Evolutionary conservation across 2,113 vertebrate species (phyloP).

Genomic region (Donacobius atricapilla): DNA sequence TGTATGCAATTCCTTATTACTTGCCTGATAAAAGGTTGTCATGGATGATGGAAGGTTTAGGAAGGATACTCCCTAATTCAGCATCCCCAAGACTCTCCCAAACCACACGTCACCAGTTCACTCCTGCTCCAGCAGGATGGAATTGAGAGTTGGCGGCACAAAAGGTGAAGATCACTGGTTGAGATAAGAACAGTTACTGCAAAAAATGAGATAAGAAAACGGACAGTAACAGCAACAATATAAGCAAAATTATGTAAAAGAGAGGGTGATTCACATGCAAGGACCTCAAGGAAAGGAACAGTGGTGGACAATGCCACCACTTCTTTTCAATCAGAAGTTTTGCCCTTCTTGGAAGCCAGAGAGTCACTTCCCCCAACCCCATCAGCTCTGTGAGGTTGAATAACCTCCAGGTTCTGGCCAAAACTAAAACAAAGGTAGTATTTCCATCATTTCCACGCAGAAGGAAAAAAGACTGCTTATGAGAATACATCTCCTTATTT

Average conservation of each 20-base stretch:
- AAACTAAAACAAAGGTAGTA: not conserved
- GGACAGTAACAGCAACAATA: not conserved
- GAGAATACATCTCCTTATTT: constrained; percentile 9
- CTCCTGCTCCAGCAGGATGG: not conserved
- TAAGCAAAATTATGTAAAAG: not conserved
- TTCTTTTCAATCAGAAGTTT: not conserved
- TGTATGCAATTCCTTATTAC: not conserved
- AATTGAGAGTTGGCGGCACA: not conserved
- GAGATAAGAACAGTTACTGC: not conserved
- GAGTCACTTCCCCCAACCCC: not conserved
- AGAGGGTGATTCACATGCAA: not conserved
- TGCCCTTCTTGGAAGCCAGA: not conserved
- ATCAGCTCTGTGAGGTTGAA: not conserved
- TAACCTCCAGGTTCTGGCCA: not conserved
- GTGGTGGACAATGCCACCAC: fast-evolving
- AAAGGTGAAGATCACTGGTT: not conserved
- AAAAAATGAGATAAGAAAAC: not conserved
- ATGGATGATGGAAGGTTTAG: not conserved
- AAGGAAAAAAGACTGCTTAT: not conserved
- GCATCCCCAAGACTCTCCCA: not conserved
- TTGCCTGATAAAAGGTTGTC: not conserved
- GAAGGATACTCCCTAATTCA: not conserved
- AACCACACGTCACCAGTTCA: not conserved
- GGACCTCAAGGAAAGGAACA: not conserved
- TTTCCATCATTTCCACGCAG: not conserved